phyloP scores from a whole-genome alignment of 37 sponge, comb jelly and placozoan genomes.

The Ephydatia muelleri region DNA sequence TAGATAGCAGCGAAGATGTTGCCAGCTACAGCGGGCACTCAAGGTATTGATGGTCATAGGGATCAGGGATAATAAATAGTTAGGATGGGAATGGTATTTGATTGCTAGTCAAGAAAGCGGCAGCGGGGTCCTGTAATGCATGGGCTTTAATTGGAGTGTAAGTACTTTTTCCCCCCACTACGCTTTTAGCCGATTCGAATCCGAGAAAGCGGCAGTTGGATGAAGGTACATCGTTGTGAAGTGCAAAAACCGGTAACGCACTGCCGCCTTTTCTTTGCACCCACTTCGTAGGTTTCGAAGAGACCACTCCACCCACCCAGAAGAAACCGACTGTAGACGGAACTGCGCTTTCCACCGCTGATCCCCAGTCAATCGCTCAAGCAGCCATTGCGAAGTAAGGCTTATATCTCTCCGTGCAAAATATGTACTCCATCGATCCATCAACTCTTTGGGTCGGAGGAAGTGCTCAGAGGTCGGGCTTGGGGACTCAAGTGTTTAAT shows the following conservation, averaged over 20 bases:
- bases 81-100: background rate
- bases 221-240: slow-evolving; percentile 8
- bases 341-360: background rate
- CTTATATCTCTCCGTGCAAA: too few species aligned
- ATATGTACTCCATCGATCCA: too few species aligned
- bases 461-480: too few species aligned
- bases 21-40: slow-evolving; percentile 9
- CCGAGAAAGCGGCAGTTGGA: slow-evolving; percentile 70
- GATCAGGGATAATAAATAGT: background rate
- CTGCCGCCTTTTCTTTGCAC: background rate
- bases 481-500: too few species aligned
- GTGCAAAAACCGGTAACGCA: background rate
- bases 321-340: slow-evolving; percentile 46
- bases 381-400: slow-evolving; percentile 75
- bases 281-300: background rate
- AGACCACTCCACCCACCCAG: background rate
- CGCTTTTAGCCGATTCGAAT: slow-evolving; percentile 35
- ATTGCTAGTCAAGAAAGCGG: background rate
- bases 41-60: slow-evolving; percentile 19
- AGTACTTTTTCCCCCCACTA: background rate
- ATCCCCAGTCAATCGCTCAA: slow-evolving; percentile 70
- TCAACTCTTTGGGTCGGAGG: background rate
- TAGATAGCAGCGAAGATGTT: slow-evolving; percentile 68
- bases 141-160: background rate
- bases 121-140: background rate